phyloP scores from a whole-genome alignment of 2,888 invertebrate genomes.

The Luperina nickerlii region DNA sequence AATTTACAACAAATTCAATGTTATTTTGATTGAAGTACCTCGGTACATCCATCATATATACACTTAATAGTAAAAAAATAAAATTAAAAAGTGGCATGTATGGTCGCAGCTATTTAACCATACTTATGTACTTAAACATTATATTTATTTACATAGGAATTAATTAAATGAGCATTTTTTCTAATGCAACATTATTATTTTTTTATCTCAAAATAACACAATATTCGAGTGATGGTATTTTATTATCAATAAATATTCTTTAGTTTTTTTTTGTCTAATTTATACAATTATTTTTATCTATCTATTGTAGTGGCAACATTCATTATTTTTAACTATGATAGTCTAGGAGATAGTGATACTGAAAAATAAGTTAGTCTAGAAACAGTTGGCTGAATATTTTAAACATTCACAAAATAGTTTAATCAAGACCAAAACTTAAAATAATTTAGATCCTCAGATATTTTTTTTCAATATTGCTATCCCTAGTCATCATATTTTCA shows the following conservation, averaged over 20 bases:
- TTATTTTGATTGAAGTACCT: slow-evolving; percentile 61
- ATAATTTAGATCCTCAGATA: slow-evolving; percentile 5
- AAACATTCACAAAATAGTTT: not conserved
- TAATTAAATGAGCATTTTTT: slow-evolving; percentile 73
- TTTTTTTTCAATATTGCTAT: slow-evolving; percentile 46
- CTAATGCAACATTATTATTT: slow-evolving; percentile 59
- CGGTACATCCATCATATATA: slow-evolving; percentile 73
- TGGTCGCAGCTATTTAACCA: slow-evolving; percentile 60
- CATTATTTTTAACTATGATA: slow-evolving; percentile 63
- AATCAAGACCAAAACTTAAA: slow-evolving; percentile 4
- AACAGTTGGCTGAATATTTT: slow-evolving; percentile 15
- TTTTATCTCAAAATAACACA: slow-evolving; percentile 63
- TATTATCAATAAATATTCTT: slow-evolving; percentile 69
- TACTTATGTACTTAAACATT: slow-evolving; percentile 70
- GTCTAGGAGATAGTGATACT: slow-evolving; percentile 52
- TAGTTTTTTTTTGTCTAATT: slow-evolving; percentile 75
- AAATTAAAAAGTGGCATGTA: slow-evolving; percentile 69
- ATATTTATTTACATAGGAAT: slow-evolving; percentile 87
- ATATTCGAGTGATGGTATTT: slow-evolving; percentile 63
- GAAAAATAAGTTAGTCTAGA: slow-evolving; percentile 45
- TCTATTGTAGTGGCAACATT: slow-evolving; percentile 83
- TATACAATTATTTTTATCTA: slow-evolving; percentile 87
- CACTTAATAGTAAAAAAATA: slow-evolving; percentile 69
- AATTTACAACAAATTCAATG: slow-evolving; percentile 84
- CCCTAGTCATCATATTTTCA: slow-evolving; percentile 37